Evolutionary conservation across 2,797 vertebrate species (phyloP), one percentile per base, ranked within the genome.

Genomic region (Eulemur rubriventer): DNA sequence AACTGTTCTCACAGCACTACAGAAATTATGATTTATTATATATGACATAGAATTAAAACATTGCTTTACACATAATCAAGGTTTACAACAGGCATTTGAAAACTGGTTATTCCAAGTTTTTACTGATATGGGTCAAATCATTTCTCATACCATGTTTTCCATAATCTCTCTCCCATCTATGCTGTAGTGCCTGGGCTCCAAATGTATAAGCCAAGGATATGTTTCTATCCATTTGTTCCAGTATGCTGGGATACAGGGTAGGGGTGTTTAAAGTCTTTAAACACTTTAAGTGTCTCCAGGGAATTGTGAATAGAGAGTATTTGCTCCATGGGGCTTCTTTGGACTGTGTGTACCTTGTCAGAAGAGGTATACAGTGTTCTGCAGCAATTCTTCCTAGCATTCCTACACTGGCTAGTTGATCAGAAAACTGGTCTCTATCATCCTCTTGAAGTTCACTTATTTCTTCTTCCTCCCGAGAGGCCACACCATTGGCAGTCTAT

Each of bases 391-490:
- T 99, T 50, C 99, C 99, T 98, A 99, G 98, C 99, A 99, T 99
- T 97, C 99, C 99, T 22, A 99, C 99, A 1, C 99, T 99, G 98
- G 99, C 99, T 97, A 99, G 95, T 98, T 99, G 99, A 97, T 99
- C 99, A 92, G 99, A 99, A 98, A 99, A 99, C 97, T 99, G 99
- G 97, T 99, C 99, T 97, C 99, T 98, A 97, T 99, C 99, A 41
- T 99, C 99, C 90, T 99, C 99, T 98, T 99, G 99, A 95, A 99
- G 99, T 98, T 99, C 99, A 90, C 99, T 99, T 97, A 99, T 99
- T 98, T 99, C 99, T 81, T 99, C 99, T 95, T 99, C 99, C 9
- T 99, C 99, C 13, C 99, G 99, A 96, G 99, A 99, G 52, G 99
- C 98, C 24, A 99, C 99, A 59, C 99, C 99, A 78, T 99, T 99